These are phyloP conservation scores for Apostichopus californicus DNA, from an alignment of 35 echinoderm and acorn worm species.

Conservation along the genomic window DNA sequence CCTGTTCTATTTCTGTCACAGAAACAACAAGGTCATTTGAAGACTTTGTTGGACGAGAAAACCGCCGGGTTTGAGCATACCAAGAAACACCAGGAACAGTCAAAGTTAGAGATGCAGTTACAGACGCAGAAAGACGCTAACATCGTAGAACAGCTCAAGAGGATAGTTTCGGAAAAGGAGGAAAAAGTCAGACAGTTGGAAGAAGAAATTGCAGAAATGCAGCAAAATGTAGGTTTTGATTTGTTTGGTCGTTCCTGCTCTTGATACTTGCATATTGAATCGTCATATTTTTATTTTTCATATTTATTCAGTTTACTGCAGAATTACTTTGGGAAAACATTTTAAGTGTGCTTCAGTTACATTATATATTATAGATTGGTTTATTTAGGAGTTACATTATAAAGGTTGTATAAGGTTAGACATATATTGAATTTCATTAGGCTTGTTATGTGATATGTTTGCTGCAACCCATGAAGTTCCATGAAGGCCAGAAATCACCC, in stretches of 20 bases:
- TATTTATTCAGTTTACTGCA: no score
- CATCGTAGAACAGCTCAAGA: constrained; percentile 83
- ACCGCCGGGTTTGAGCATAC: constrained; percentile 47
- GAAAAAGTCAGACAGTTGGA: constrained; percentile 81
- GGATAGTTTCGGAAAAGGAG: constrained; percentile 86
- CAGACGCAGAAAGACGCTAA: constrained; percentile 68
- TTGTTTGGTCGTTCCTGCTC: neutral
- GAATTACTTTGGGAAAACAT: no score
- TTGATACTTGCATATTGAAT: neutral
- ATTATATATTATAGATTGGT: no score
- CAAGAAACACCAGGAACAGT: constrained; percentile 48
- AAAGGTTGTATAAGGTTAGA: no score
- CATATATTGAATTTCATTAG: no score
- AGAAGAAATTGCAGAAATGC: constrained; percentile 79
- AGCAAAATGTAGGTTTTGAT: constrained; percentile 64
- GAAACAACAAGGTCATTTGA: constrained; percentile 91
- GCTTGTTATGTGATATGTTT: no score
- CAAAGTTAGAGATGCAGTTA: constrained; percentile 13
- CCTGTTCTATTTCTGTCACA: constrained; percentile 20
- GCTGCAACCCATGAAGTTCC: no score
- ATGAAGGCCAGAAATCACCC: no score
- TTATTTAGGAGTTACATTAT: no score
- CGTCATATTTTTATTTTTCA: no score
- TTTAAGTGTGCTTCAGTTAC: no score
- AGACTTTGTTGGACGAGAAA: constrained; percentile 67